Evolutionary conservation across 2,888 invertebrate species (phyloP).

Genomic region (Dioctria linearis): DNA sequence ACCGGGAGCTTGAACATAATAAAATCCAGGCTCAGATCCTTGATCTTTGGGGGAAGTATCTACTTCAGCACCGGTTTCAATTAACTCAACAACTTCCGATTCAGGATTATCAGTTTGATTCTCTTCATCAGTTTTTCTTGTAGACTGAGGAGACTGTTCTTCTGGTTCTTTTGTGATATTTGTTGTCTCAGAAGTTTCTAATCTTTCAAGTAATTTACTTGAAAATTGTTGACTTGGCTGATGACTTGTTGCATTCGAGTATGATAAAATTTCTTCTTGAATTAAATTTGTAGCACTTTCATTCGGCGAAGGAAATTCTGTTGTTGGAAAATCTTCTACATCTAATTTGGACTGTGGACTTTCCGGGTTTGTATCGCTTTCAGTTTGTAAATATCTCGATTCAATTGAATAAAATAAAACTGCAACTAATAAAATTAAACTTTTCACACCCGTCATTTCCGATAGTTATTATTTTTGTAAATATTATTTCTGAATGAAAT

Average conservation of each 20-base stretch:
- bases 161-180: neutral
- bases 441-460: slow-evolving; percentile 26
- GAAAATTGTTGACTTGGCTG: neutral
- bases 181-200: slow-evolving; percentile 1
- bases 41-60: neutral
- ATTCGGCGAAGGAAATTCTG: neutral
- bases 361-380: slow-evolving; percentile 26
- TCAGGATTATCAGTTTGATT: slow-evolving; percentile 11
- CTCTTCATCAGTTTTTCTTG: neutral
- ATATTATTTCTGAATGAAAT: neutral
- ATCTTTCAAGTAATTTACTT: slow-evolving; percentile 5
- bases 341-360: neutral
- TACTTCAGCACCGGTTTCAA: neutral
- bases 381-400: slow-evolving; percentile 24
- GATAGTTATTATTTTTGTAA: neutral
- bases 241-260: neutral
- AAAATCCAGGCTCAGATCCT: slow-evolving; percentile 14
- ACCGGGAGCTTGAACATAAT: slow-evolving; percentile 16
- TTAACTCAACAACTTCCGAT: slow-evolving; percentile 38
- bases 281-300: neutral
- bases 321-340: slow-evolving; percentile 9
- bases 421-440: neutral
- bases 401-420: neutral
- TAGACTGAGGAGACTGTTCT: neutral
- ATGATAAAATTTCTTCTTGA: slow-evolving; percentile 4